Evolutionary conservation across 2,113 vertebrate genomes (phyloP).

Genomic region (Thomomys bottae): DNA sequence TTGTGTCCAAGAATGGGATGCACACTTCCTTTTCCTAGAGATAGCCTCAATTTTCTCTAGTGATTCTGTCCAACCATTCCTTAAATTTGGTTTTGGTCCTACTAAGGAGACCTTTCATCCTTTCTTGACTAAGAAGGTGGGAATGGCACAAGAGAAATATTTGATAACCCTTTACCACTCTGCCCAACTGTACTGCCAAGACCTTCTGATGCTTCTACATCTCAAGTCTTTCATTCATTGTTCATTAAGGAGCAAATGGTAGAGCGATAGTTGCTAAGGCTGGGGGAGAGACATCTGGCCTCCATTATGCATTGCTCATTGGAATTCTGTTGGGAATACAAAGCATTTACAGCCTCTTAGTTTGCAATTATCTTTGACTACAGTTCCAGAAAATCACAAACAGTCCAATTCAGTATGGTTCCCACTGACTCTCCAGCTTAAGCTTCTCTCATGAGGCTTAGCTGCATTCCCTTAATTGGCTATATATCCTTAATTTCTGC

Average conservation of each 20-base stretch:
- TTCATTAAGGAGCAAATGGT: not conserved
- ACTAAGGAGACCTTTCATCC: not conserved
- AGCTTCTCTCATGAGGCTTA: not conserved
- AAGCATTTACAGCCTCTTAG: not conserved
- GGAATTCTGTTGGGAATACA: not conserved
- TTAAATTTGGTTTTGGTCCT: not conserved
- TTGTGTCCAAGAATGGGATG: not conserved
- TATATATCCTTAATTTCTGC: constrained; percentile 16
- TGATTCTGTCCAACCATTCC: not conserved
- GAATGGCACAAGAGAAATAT: not conserved
- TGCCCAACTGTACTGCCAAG: not conserved
- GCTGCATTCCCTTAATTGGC: not conserved
- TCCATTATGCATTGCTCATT: not conserved
- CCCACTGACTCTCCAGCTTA: not conserved
- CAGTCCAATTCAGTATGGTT: not conserved
- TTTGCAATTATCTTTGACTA: constrained; percentile 31
- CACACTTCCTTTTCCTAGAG: not conserved
- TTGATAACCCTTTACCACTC: not conserved
- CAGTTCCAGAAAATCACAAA: not conserved
- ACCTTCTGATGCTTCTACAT: not conserved
- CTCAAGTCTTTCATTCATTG: not conserved
- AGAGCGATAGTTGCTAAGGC: not conserved
- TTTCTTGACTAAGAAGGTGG: not conserved
- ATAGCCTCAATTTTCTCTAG: not conserved
- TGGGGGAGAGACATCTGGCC: not conserved